Evolutionary conservation across 2,797 vertebrate species (phyloP), one percentile per base, ranked within the genome.

Genomic region (Chaetophractus vellerosus): DNA sequence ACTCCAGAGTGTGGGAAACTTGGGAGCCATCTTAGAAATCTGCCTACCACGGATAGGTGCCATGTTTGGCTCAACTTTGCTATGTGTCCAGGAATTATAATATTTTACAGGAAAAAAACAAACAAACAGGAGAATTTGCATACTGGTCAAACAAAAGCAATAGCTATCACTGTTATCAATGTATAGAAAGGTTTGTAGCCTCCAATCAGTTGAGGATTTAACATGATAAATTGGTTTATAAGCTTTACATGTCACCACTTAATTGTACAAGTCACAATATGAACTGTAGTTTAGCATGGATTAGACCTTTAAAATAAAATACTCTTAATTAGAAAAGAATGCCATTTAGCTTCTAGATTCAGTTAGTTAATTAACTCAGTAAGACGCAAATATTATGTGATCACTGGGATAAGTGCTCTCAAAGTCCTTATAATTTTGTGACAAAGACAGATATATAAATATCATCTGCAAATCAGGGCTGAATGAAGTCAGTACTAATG

Each of bases 321-420:
- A 55, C 69, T 87, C 59, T 92, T 96, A 95, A 96, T 88, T 96
- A 91, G 63, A 69, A 68, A 95, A 88, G 28, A 96, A 92, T 63
- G 38, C 11, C 36, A 38, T 28, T 72, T 90, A 68, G 50, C 52
- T 82, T 91, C 72, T 69, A 88, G 90, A 92, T 92, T 88, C 83
- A 75, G 76, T 80, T 81, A 41, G 52, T 87, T 83, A 88, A 79
- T 92, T 96, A 79, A 81, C 45, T 90, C 78, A 48, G 0, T 91
- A 81, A 94, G 82, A 88, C 26, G 24, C 3, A 69, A 82, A 72
- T 59, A 93, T 76, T 94, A 33, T 28, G 55, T 81, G 38, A 94
- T 95, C 33, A 23, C 74, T 76, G 66, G 23, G 19, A 59, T 24
- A 41, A 78, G 50, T 50, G 10, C 41, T 41, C 50, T 92, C 59